Conservation (phyloP, 2,113 vertebrate genomes). For the Rhineura floridana region DNA sequence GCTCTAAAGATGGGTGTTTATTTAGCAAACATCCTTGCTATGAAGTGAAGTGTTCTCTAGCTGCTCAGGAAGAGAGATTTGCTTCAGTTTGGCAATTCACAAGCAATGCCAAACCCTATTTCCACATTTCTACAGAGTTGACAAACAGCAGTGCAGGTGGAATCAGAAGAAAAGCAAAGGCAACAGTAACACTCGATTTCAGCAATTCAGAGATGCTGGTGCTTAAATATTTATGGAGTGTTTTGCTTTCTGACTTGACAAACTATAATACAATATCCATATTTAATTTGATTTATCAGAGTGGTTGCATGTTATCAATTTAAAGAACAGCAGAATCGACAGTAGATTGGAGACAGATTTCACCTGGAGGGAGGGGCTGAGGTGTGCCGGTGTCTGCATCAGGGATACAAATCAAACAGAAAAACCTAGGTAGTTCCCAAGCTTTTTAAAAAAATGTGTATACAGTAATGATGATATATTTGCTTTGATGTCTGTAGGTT, state of each 20-base stretch:
- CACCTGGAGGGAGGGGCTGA: not conserved
- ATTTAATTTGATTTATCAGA: constrained; percentile 77
- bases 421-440: not conserved
- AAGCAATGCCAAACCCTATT: constrained; percentile 65
- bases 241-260: constrained; percentile 75
- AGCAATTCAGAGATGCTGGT: constrained; percentile 43
- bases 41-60: not conserved
- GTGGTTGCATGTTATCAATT: constrained; percentile 68
- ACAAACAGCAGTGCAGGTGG: constrained; percentile 54
- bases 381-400: not conserved
- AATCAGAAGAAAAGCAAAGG: constrained; percentile 27
- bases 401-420: not conserved
- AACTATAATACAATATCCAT: constrained; percentile 72
- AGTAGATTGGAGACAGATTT: constrained; percentile 35
- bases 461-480: not conserved
- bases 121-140: constrained; percentile 60
- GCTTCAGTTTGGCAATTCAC: constrained; percentile 43
- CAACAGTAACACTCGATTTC: not conserved
- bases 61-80: constrained; percentile 57
- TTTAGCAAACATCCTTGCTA: not conserved
- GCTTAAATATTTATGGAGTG: constrained; percentile 76
- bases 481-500: not conserved
- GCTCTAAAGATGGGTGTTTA: too few relatives aligned
- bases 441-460: not conserved
- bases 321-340: constrained; percentile 63